A percentile compares a stretch with the other conserved stretches of the same genome.
Evolutionary conservation across 2,113 vertebrate species (phyloP).

Genomic region (Menidia beryllina): DNA sequence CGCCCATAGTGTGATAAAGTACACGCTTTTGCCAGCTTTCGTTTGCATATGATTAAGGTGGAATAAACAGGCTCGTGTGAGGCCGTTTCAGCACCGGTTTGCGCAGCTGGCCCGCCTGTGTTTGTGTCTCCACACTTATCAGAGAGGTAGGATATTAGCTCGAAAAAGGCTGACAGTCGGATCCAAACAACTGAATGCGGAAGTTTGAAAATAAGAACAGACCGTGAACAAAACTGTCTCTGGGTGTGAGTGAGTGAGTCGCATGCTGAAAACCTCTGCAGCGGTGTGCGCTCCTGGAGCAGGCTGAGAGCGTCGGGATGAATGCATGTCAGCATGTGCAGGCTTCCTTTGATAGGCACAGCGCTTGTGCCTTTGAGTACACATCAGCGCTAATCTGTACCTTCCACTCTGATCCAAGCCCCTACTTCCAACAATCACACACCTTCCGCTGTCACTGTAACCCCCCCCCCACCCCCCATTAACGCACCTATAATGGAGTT

Average conservation of each 20-base stretch:
- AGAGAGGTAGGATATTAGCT: background rate
- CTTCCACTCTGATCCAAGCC: slow-evolving; percentile 33
- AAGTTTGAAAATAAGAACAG: slow-evolving; percentile 25
- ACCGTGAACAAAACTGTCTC: slow-evolving; percentile 23
- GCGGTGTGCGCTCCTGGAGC: slow-evolving; percentile 13
- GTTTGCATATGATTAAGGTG: slow-evolving; percentile 19
- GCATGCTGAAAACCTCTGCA: slow-evolving; percentile 42
- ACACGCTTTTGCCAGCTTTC: slow-evolving; percentile 21
- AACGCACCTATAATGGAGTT: slow-evolving; percentile 75
- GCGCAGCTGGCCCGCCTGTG: background rate
- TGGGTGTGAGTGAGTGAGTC: slow-evolving; percentile 13
- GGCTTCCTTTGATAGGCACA: slow-evolving; percentile 35
- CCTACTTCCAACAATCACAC: background rate
- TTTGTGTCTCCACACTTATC: background rate
- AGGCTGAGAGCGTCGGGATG: slow-evolving; percentile 6
- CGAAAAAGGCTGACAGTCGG: slow-evolving; percentile 1
- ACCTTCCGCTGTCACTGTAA: background rate
- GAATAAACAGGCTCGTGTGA: background rate
- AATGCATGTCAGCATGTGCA: slow-evolving; percentile 27
- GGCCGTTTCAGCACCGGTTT: background rate
- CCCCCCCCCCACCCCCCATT: slow-evolving; percentile 47
- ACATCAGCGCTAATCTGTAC: slow-evolving; percentile 47
- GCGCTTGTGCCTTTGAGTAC: slow-evolving; percentile 31
- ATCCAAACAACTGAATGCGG: background rate
- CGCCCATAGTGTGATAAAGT: slow-evolving; percentile 31